phyloP scores from a whole-genome alignment of 2,797 vertebrate genomes.

The Chrysocyon brachyurus region DNA sequence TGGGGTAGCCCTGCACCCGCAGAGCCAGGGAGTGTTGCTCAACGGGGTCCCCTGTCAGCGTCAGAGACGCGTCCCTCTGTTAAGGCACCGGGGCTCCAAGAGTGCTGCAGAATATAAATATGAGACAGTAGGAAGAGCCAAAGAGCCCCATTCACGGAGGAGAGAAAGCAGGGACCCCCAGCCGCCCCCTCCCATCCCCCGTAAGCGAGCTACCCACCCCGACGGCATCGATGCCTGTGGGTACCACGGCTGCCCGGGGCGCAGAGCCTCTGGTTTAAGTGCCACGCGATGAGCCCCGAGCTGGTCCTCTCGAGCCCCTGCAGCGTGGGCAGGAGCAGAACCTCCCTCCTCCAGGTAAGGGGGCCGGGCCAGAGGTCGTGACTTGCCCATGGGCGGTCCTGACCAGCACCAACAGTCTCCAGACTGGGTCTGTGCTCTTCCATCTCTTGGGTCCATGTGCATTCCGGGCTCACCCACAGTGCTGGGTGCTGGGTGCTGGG shows the following conservation, averaged over 20 bases:
- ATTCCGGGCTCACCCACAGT: not conserved
- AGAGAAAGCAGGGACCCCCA: rapidly evolving
- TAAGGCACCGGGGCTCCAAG: not conserved
- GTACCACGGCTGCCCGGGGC: not conserved
- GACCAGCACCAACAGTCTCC: not conserved
- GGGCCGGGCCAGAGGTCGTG: rapidly evolving
- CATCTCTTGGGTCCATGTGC: too few species aligned
- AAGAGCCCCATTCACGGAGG: not conserved
- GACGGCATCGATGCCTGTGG: rapidly evolving
- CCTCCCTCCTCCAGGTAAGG: not conserved
- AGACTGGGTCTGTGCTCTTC: not conserved
- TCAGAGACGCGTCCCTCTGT: not conserved
- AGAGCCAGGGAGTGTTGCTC: not conserved
- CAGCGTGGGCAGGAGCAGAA: not conserved
- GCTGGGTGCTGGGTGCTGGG: rapidly evolving
- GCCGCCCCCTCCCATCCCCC: too few species aligned
- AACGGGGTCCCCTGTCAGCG: rapidly evolving
- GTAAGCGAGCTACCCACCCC: not conserved
- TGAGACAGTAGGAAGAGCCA: not conserved
- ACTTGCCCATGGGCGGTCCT: not conserved
- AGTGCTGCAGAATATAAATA: not conserved
- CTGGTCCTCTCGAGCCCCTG: not conserved
- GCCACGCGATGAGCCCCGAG: not conserved
- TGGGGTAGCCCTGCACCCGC: not conserved
- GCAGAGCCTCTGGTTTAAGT: not conserved